Conservation (phyloP, 1,140 invertebrate genomes). For the Hestina assimilis region DNA sequence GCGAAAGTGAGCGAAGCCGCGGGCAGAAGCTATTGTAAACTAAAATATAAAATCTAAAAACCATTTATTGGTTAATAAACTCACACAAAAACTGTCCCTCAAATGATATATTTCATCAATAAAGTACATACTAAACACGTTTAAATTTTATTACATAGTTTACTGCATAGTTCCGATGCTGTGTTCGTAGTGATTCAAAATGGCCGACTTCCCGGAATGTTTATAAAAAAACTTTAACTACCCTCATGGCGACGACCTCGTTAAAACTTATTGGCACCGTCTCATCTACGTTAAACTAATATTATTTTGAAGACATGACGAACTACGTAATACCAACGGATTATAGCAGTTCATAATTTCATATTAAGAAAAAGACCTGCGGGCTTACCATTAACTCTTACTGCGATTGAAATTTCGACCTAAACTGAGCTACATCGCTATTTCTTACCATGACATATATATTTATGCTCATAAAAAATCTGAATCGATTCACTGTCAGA, state of each 20-base stretch:
- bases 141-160: conserved; percentile 24
- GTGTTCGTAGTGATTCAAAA: conserved; percentile 14
- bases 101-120: conserved; percentile 10
- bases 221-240: conserved; percentile 35
- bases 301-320: conserved; percentile 1
- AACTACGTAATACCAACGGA: too few relatives aligned
- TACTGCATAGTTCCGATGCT: conserved; percentile 23
- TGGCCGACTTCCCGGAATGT: conserved; percentile 29
- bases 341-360: too few relatives aligned
- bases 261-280: conserved; percentile 30
- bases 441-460: too few relatives aligned
- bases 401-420: too few relatives aligned
- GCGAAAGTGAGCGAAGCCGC: too few relatives aligned
- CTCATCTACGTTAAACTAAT: conserved; percentile 2
- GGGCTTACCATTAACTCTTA: too few relatives aligned
- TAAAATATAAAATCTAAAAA: too few relatives aligned
- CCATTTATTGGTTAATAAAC: too few relatives aligned
- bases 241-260: conserved; percentile 30
- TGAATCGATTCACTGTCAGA: too few relatives aligned
- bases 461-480: too few relatives aligned
- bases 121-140: conserved; percentile 14
- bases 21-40: background rate
- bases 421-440: too few relatives aligned
- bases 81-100: background rate
- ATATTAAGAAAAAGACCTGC: too few relatives aligned